Percentiles rank a stretch among this genome's conserved stretches.
These are phyloP conservation scores for Limnephilus rhombicus DNA, from an alignment of 2,888 invertebrate genomes.

Conservation along the genomic window DNA sequence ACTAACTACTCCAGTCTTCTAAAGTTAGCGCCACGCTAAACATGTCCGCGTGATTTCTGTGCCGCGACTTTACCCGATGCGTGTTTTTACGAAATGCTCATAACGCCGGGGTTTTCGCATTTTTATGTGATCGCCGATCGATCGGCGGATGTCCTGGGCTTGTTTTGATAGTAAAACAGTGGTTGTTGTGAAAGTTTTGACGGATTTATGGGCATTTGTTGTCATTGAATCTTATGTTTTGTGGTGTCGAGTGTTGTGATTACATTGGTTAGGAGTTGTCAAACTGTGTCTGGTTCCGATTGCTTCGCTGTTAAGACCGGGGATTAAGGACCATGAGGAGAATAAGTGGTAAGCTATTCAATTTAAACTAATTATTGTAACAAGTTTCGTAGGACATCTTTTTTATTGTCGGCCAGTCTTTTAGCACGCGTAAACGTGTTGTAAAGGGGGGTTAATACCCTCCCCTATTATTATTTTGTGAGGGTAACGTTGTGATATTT, in stretches of 20 bases:
- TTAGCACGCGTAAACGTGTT: neutral
- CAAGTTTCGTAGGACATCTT: neutral
- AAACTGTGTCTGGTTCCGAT: slow-evolving; percentile 48
- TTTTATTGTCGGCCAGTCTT: neutral
- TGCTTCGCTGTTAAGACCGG: neutral
- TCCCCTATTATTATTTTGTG: neutral
- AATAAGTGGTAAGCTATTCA: slow-evolving; percentile 53
- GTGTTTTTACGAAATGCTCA: slow-evolving; percentile 56
- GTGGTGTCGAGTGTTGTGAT: slow-evolving; percentile 54
- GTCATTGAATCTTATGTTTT: slow-evolving; percentile 53
- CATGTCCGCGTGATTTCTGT: slow-evolving; percentile 2
- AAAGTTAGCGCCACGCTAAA: slow-evolving; percentile 39
- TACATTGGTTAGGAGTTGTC: slow-evolving; percentile 52
- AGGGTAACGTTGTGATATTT: neutral
- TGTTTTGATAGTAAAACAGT: slow-evolving; percentile 32
- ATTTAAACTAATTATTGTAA: neutral
- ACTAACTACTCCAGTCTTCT: slow-evolving; percentile 47
- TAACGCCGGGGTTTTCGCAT: slow-evolving; percentile 36
- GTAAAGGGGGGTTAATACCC: neutral
- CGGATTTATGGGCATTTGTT: slow-evolving; percentile 40
- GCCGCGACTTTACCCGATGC: neutral
- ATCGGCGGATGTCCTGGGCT: slow-evolving; percentile 15
- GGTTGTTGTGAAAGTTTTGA: slow-evolving; percentile 26
- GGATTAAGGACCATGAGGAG: slow-evolving; percentile 49
- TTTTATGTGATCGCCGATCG: slow-evolving; percentile 31